Evolutionary conservation across 2,888 invertebrate genomes (phyloP).

Genomic region (Petrolisthes cinctipes): DNA sequence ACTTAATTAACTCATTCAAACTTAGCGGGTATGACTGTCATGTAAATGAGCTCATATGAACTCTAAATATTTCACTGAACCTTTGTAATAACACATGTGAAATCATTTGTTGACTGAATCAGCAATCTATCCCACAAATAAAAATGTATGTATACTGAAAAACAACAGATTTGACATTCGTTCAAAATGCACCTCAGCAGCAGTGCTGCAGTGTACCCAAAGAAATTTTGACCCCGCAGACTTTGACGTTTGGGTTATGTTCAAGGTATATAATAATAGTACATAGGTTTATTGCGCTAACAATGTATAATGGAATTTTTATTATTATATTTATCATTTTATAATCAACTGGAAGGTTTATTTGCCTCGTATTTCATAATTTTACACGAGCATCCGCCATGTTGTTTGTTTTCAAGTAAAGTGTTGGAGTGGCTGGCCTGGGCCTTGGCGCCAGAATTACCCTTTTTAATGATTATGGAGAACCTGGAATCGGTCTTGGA

Average conservation of each 20-base stretch:
- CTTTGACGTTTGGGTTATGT: constrained; percentile 8
- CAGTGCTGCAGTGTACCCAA: neutral
- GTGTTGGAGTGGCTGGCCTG: neutral
- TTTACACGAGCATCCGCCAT: constrained; percentile 33
- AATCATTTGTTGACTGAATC: too few species aligned
- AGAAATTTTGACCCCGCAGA: neutral
- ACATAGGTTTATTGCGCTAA: neutral
- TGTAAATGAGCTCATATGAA: too few species aligned
- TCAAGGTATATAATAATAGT: neutral
- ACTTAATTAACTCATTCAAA: too few species aligned
- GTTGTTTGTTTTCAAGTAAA: constrained; percentile 54
- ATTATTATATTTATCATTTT: neutral
- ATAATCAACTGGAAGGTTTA: neutral
- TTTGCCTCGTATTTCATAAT: neutral
- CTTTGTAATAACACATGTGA: too few species aligned
- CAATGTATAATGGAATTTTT: neutral
- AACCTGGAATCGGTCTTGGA: constrained; percentile 41
- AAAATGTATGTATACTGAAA: neutral
- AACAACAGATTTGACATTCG: neutral
- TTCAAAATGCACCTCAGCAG: neutral
- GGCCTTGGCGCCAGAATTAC: neutral
- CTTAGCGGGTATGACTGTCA: too few species aligned
- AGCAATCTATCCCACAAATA: too few species aligned
- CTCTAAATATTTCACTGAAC: too few species aligned
- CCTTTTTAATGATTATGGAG: constrained; percentile 38